Evolutionary conservation across 2,797 vertebrate species (phyloP).

Genomic region (Bothrops alternatus): DNA sequence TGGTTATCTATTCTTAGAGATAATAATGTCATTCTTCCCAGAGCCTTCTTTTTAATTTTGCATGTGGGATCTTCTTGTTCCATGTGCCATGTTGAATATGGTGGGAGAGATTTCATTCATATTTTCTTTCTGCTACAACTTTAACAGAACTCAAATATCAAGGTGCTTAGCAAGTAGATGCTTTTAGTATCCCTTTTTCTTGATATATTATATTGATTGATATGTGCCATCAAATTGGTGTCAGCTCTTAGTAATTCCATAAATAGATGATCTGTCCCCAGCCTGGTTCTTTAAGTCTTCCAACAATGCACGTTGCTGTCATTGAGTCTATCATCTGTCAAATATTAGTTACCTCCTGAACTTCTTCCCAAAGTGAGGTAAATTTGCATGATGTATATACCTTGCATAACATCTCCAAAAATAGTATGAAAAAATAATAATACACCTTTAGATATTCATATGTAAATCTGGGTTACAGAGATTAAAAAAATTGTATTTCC

Average conservation of each 20-base stretch:
- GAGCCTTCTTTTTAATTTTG: background rate
- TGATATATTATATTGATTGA: background rate
- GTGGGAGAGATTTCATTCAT: background rate
- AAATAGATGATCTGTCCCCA: background rate
- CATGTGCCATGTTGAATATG: background rate
- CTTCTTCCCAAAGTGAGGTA: background rate
- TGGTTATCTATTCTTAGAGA: background rate
- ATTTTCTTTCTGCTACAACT: background rate
- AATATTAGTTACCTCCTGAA: background rate
- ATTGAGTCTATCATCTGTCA: background rate
- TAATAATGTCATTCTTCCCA: background rate
- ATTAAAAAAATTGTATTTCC: background rate
- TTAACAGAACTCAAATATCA: background rate
- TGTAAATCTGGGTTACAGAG: background rate
- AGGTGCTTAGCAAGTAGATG: background rate
- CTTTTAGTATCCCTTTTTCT: background rate
- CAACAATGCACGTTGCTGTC: background rate
- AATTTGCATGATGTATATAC: background rate
- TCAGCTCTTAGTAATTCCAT: background rate
- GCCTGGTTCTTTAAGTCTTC: background rate
- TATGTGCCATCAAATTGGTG: background rate
- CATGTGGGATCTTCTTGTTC: background rate
- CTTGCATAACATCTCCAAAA: background rate
- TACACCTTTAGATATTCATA: background rate
- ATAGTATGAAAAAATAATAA: background rate